Base-by-base conservation (phyloP, 2,113 vertebrate genomes). In the Strix aluco region DNA sequence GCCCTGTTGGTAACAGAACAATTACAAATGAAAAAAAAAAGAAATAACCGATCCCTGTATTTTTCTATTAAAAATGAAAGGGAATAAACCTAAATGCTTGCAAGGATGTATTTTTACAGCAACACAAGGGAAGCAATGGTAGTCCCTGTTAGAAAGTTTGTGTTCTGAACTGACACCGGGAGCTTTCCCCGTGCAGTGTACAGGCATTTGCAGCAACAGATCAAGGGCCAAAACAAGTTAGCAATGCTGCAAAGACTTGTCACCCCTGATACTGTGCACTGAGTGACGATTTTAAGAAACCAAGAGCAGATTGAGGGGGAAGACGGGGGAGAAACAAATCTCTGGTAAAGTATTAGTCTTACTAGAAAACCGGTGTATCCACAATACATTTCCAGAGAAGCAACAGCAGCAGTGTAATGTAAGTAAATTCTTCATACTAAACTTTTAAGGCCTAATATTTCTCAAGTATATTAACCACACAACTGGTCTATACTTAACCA, bases 1-100 rank as follows among this genome's bases (percentile, higher is more conserved):
- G 86, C 86, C 94, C 94, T 91, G 92, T 58, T 36, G 89, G 87
- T 80, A 93, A 92, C 96, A 94, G 94, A 95, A 97, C 82, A 97
- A 86, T 38, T 85, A 82, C 40, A 90, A 73, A 93, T 16, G 5
- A 40, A 30, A 54, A 63, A 11, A 40, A 52, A 80, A 85, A 65
- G 72, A 90, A 66, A 67, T 7, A 88, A 71, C 70, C 42, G 3
- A 71, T 87, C 72, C 86, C 88, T 82, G 51, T 58, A 5, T 69
- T 71, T 62, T 74, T 87, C 81, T 83, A 66, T 61, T 8, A 65
- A 72, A 80, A 85, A 42, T 4, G 65, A 47, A 49, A 58, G 69
- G 78, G 88, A 85, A 58, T 15, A 86, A 86, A 67, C 38, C 46
- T 52, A 84, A 79, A 46, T 49, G 57, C 73, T 81, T 23, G 65